Conservation (phyloP, 2,797 vertebrate species). For the Enoplosus armatus region DNA sequence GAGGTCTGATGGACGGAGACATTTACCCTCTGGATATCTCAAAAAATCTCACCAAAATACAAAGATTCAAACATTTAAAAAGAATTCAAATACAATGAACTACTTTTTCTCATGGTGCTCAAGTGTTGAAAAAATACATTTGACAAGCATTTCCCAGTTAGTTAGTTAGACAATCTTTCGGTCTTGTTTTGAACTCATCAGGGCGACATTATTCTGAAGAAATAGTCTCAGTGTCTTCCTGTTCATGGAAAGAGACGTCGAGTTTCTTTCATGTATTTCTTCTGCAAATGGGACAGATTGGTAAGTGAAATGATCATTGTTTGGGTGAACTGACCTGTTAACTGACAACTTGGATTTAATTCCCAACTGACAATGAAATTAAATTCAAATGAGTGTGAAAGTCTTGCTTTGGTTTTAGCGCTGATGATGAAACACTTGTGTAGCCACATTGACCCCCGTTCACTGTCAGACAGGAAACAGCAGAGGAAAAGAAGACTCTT, state of each 20-base stretch:
- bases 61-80: background rate
- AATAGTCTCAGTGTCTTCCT: background rate
- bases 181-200: background rate
- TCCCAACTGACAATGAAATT: background rate
- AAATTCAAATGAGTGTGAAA: background rate
- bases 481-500: conserved; percentile 54
- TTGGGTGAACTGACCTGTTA: background rate
- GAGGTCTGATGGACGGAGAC: background rate
- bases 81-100: background rate
- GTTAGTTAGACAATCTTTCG: background rate
- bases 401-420: background rate
- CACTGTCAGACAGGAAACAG: conserved; percentile 36
- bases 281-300: no score
- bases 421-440: background rate
- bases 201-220: background rate
- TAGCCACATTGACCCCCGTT: background rate
- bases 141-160: background rate
- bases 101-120: no score
- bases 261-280: no score
- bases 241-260: no score
- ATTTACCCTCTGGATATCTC: background rate
- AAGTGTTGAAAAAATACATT: background rate
- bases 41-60: background rate
- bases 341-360: background rate
- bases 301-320: background rate